Base-by-base conservation (phyloP, 2,797 vertebrate genomes). In the Peromyscus nudipes region DNA sequence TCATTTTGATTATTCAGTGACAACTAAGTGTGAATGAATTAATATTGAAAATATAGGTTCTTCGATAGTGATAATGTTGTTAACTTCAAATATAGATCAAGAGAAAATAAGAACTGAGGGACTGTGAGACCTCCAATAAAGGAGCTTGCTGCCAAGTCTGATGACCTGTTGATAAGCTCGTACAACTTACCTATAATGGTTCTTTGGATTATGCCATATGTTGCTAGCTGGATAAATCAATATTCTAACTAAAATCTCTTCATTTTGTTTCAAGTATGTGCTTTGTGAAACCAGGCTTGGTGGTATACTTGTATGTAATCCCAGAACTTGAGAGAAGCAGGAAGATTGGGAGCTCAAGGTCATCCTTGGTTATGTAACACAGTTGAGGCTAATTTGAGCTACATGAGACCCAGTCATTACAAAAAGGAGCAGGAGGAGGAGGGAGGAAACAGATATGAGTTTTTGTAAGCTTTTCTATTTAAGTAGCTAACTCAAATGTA, bases 261-360 rank as follows among this genome's bases (percentile, higher is more conserved):
- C 37, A 62, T 21, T 89, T 75, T 77, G 95, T 89, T 94, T 94
- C 90, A 97, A 92, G 93, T 75, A 75, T 64, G 29, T 29, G n/a
- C 52, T 13, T 75, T 43, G 25, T 73, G 29, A 76, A 64, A 12
- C 40, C 8, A 16, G 55, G 21, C 8, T 27, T 77, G 31, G 12
- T n/a, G 21, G 11, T 27, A 25, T 6, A n/a, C 31, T 13, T 17
- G 12, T 11, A n/a, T 16, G 4, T 57, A 87, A 57, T 89, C 29
- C 57, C 73, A n/a, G 87, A 60, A 89, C 43, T 76, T 64, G 40
- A 62, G 71, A 89, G 19, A 64, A 6, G 7, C 17, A 89, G 87
- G 19, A 31, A 21, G 57, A 77, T n/a, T 23, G 29, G 13, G 4
- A 46, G 2, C 2, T 27, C 21, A 27, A 64, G 29, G 57, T 77